Conservation (phyloP, 2,888 invertebrate genomes). For the Hemaris fuciformis region DNA sequence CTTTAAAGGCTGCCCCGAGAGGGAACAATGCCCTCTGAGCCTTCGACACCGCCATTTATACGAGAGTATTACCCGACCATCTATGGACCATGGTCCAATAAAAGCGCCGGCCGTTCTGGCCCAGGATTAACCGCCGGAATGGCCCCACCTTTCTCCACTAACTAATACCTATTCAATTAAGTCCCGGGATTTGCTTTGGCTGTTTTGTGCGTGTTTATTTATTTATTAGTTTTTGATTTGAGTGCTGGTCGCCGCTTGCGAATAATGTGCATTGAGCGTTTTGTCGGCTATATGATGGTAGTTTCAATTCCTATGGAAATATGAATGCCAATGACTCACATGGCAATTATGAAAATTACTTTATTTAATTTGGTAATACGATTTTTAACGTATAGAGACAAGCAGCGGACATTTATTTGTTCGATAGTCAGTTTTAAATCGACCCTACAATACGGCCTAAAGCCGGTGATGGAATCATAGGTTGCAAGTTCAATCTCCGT, state of each 20-base stretch:
- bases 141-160: slow-evolving; percentile 6
- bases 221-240: neutral
- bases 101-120: slow-evolving; percentile 30
- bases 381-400: too few species aligned
- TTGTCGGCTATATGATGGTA: too few species aligned
- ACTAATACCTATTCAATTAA: slow-evolving; percentile 13
- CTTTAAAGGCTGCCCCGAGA: slow-evolving; percentile 1
- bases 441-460: too few species aligned
- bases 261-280: too few species aligned
- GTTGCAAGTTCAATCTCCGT: too few species aligned
- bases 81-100: slow-evolving; percentile 48
- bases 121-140: slow-evolving; percentile 14
- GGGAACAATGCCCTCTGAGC: slow-evolving; percentile 17
- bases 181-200: slow-evolving; percentile 17
- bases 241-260: neutral
- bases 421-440: too few species aligned
- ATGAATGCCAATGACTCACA: too few species aligned
- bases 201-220: slow-evolving; percentile 9
- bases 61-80: slow-evolving; percentile 58
- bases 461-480: too few species aligned
- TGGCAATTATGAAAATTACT: too few species aligned
- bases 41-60: slow-evolving; percentile 44
- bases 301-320: too few species aligned
- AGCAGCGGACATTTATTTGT: too few species aligned
- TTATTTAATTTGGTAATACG: too few species aligned